Evolutionary conservation across 1,140 invertebrate genomes (phyloP).

Genomic region (Littorina saxatilis): DNA sequence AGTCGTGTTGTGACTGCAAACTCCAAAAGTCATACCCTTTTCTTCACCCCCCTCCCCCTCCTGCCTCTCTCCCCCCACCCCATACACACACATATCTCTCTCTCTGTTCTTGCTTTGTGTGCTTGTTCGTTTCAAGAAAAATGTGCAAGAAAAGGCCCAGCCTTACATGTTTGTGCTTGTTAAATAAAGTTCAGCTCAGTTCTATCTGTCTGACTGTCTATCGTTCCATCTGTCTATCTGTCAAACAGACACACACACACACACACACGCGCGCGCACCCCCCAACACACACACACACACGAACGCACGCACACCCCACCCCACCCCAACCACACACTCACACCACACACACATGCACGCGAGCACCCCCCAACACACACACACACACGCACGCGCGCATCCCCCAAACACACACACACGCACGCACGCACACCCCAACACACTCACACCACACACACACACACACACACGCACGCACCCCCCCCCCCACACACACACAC

Average conservation of each 20-base stretch:
- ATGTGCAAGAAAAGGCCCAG: too few relatives aligned
- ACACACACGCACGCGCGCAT: not conserved
- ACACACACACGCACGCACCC: constrained; percentile 7
- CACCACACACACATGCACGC: not conserved
- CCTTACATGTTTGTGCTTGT: too few relatives aligned
- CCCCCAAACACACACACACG: too few relatives aligned
- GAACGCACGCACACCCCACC: not conserved
- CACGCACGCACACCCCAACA: not conserved
- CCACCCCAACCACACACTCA: not conserved
- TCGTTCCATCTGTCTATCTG: not conserved
- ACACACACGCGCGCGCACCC: not conserved
- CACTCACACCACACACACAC: constrained; percentile 14
- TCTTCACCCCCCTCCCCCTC: too few relatives aligned
- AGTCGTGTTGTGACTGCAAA: not conserved
- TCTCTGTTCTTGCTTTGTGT: too few relatives aligned
- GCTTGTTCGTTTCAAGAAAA: too few relatives aligned
- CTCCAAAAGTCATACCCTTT: not conserved
- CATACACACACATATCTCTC: not conserved
- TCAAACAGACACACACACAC: not conserved
- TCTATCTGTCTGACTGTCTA: not conserved
- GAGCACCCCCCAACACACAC: not conserved
- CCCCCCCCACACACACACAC: not conserved
- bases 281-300: not conserved
- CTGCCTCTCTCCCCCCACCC: not conserved
- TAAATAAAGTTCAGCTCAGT: too few relatives aligned